Conservation (phyloP, 2,113 vertebrate species). For the Speoplatyrhinus poulsoni region DNA sequence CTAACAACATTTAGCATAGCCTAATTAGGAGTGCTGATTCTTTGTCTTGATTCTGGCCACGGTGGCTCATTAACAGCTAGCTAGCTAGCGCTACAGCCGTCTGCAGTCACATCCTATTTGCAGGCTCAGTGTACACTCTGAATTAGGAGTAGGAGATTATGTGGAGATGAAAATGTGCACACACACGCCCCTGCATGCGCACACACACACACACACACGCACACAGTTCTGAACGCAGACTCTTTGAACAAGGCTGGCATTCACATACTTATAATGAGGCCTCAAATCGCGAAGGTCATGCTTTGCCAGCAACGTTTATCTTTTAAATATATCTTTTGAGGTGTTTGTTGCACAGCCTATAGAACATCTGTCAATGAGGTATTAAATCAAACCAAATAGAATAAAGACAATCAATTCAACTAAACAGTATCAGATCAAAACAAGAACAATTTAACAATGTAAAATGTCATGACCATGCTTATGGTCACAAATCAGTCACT, state of each 20-base stretch:
- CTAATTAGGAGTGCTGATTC: conserved; percentile 76
- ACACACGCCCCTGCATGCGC: too few species aligned
- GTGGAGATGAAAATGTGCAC: conserved; percentile 69
- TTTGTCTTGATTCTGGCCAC: conserved; percentile 71
- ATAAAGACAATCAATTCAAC: background rate
- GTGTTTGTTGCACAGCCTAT: conserved; percentile 7
- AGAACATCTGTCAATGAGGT: background rate
- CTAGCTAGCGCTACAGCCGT: conserved; percentile 59
- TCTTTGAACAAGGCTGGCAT: background rate
- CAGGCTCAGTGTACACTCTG: conserved; percentile 72
- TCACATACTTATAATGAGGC: conserved; percentile 44
- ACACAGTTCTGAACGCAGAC: conserved; percentile 3
- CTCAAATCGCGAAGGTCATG: conserved; percentile 9
- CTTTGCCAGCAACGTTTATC: conserved; percentile 4
- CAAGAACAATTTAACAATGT: background rate
- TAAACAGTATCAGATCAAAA: background rate
- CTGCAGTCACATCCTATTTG: conserved; percentile 76
- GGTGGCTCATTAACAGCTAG: conserved; percentile 72
- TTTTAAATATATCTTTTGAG: conserved; percentile 19
- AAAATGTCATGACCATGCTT: background rate
- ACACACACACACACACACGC: conserved; percentile 22
- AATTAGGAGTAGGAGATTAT: conserved; percentile 74
- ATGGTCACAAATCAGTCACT: background rate
- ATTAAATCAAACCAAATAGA: background rate
- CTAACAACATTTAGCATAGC: conserved; percentile 71